Base-by-base conservation (phyloP, 2,888 invertebrate genomes). In the Brachylomia viminalis region DNA sequence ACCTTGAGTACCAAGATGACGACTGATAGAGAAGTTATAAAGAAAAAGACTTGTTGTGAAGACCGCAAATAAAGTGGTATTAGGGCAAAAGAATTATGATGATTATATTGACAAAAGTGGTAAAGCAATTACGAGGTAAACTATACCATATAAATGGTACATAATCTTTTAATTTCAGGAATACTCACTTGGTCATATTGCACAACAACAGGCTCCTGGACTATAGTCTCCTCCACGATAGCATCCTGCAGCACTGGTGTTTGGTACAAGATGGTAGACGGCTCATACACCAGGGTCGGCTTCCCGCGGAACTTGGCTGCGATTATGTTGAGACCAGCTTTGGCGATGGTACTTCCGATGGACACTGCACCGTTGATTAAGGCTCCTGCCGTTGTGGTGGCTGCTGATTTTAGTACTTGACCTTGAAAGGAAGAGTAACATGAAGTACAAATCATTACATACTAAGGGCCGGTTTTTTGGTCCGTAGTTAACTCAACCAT, bases 291-390 rank as follows among this genome's bases (percentile, higher is more conserved):
- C 8, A 62, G 1, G 15, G 45, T 64, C 1, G 81, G 76, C 17
- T 56, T 47, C 8, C 27, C 20, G 6, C 82, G 42, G 30, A 84
- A 65, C 70, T 71, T 68, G 4, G 85, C 82, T 1, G 38, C 52
- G 7, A 83, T 20, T 54, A 78, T 82, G 15, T 83, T 69, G 7
- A 85, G 49, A n/a, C 83, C 83, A 17, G 82, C 78, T 45, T 72
- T 82, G 4, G 58, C 61, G 11, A 85, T 71, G 13, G 74, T 72
- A 0, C 61, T 52, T 10, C 85, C 85, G 1, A 78, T 74, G 6
- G 78, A 68, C 0, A 68, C 11, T 0, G 82, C 73, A 3, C 82
- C 82, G 0, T 77, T 74, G 45, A 83, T 33, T 1, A 58, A 15
- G 0, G 82, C 73, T 33, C 64, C 77, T 13, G 68, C 77, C 7